These are phyloP conservation scores for Pelosia muscerda DNA, from an alignment of 2,888 invertebrate genomes.

Conservation along the genomic window DNA sequence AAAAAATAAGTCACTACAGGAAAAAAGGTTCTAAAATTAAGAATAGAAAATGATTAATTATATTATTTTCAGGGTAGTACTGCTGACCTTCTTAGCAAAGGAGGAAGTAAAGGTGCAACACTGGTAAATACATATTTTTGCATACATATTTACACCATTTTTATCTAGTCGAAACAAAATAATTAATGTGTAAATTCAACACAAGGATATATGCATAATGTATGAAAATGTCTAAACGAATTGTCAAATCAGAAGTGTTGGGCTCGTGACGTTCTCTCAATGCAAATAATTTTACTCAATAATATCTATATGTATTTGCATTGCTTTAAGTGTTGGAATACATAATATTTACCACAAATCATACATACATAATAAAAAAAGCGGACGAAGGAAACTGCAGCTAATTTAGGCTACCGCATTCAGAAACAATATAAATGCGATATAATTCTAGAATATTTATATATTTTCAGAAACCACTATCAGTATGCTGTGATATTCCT, in stretches of 20 bases:
- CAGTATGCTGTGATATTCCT: slow-evolving; percentile 81
- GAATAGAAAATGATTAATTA: neutral
- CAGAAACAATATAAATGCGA: too few species aligned
- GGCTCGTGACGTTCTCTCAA: too few species aligned
- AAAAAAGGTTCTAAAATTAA: neutral
- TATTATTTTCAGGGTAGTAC: slow-evolving; percentile 52
- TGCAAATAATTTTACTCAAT: too few species aligned
- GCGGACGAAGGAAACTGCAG: neutral
- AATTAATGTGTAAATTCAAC: too few species aligned
- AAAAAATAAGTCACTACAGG: neutral
- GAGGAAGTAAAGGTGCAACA: slow-evolving; percentile 63
- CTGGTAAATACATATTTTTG: slow-evolving; percentile 61
- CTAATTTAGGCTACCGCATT: too few species aligned
- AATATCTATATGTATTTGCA: neutral
- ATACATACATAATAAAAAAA: neutral
- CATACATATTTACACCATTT: too few species aligned
- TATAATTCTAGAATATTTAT: neutral
- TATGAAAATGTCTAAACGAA: too few species aligned
- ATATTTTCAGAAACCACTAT: slow-evolving; percentile 77
- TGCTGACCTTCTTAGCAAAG: slow-evolving; percentile 58
- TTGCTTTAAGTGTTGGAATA: neutral
- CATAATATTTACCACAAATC: too few species aligned
- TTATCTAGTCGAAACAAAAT: too few species aligned
- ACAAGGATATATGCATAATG: too few species aligned
- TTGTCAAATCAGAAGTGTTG: too few species aligned